Conservation (phyloP, 2,888 invertebrate species). For the Cephus nigrinus region DNA sequence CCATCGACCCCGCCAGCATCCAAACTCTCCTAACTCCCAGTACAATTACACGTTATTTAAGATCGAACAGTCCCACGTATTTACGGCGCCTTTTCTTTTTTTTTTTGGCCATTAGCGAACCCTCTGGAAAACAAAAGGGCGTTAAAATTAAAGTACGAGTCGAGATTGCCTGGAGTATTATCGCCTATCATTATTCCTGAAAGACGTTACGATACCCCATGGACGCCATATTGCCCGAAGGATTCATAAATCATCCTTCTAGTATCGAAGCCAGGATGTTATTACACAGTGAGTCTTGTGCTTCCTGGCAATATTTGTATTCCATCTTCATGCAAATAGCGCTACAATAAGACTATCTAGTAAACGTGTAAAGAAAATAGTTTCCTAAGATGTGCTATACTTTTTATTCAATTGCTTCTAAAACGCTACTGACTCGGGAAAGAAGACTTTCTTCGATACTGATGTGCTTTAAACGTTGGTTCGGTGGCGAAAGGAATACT, state of each 20-base stretch:
- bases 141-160: conserved; percentile 1
- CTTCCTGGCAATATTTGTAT: neutral
- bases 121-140: neutral
- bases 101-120: neutral
- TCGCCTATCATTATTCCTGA: neutral
- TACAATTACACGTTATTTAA: conserved; percentile 37
- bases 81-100: neutral
- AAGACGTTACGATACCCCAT: neutral
- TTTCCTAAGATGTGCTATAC: neutral
- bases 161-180: neutral
- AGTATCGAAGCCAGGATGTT: neutral
- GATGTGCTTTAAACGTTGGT: neutral
- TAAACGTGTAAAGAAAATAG: neutral
- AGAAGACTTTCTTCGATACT: neutral
- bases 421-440: neutral
- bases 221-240: neutral
- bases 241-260: neutral
- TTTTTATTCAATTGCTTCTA: neutral
- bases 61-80: conserved; percentile 12
- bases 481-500: conserved; percentile 7
- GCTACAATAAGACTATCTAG: neutral
- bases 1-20: conserved; percentile 24
- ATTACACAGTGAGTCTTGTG: neutral
- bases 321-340: neutral
- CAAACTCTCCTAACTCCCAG: conserved; percentile 11